Base-by-base conservation (phyloP, 2,888 invertebrate genomes). In the Tribolium freemani region DNA sequence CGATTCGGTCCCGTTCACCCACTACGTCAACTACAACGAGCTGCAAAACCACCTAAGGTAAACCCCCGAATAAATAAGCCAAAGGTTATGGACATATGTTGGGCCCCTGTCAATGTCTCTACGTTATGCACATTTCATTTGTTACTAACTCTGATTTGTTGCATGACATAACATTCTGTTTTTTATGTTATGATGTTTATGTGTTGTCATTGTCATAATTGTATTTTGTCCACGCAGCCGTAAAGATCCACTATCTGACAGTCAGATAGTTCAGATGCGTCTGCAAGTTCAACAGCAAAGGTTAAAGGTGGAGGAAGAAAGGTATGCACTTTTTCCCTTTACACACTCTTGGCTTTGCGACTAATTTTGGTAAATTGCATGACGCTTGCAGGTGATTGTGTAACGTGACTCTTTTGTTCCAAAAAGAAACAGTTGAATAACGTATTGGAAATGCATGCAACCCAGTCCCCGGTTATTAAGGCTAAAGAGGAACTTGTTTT, bases 11-110 rank as follows among this genome's bases (percentile, higher is more conserved):
- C 87, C 89, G 38, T 90, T 89, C 80, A 89, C 89, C 50, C 94
- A 95, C 84, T 95, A 95, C 85, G 94, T 94, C 76, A 95, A 95
- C 86, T 94, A 94, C 81, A 93, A 94, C 84, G 95, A 95, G 87
- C 91, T 95, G 81, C 94, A 94, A 86, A 93, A 92, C 82, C 94
- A 94, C 85, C 88, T 94, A 80, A 94, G 93, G 94, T 94, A 88
- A 91, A 11, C 16, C 26, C 5, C 3, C 26, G n/a, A n/a, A 26
- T 5, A 2, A 21, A n/a, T 57, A 13, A 31, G 30, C 21, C 46
- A 26, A 11, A 30, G 74, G 76, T 71, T 69, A 61, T 69, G 72
- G 72, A 64, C 31, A 57, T 11, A 45, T n/a, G n/a, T 48, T 13
- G 11, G 69, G 73, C 67, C 66, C 48, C 30, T 66, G 63, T 74